A percentile compares a stretch with the other conserved stretches of the same genome.
Evolutionary conservation across 2,888 invertebrate species (phyloP).

Genomic region (Aporophyla nigra): DNA sequence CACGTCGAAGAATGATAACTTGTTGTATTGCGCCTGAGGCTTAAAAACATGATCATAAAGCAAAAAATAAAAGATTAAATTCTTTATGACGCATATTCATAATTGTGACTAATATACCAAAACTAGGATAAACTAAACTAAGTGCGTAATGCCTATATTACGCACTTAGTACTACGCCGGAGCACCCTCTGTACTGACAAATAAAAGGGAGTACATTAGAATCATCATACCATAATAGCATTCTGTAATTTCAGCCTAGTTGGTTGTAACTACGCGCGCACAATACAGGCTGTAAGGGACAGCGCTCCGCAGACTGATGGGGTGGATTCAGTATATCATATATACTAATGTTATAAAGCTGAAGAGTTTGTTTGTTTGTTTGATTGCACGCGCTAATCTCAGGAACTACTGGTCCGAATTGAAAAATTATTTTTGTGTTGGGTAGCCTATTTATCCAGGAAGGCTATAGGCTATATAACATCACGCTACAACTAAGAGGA

Average conservation of each 20-base stretch:
- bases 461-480: no score
- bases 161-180: no score
- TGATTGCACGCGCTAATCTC: no score
- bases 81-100: background rate
- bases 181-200: background rate
- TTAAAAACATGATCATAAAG: background rate
- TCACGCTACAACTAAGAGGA: no score
- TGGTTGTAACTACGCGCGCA: background rate
- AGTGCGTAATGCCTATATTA: background rate
- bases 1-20: background rate
- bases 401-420: no score
- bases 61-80: background rate
- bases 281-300: no score
- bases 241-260: background rate
- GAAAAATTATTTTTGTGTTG: no score
- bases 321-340: no score
- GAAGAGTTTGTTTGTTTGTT: no score
- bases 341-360: no score
- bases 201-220: background rate
- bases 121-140: background rate
- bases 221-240: background rate
- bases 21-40: background rate
- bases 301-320: no score
- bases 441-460: no score
- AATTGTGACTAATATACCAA: background rate